Base-by-base conservation (phyloP, 2,797 vertebrate species). In the Anas georgica region DNA sequence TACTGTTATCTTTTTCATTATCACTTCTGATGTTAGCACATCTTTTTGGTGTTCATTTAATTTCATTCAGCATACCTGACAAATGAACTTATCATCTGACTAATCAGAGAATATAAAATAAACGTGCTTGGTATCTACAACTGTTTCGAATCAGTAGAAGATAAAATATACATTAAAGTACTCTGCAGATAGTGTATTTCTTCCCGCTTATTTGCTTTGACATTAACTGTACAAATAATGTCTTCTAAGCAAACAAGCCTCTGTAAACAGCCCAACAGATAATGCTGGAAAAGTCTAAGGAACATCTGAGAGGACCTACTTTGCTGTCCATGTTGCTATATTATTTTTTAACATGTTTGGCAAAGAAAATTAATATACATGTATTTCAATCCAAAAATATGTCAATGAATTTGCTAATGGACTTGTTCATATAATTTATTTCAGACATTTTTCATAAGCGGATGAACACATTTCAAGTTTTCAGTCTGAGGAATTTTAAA, bases 151-250 rank as follows among this genome's bases (percentile, higher is more conserved):
- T 50, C 15, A 67, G 52, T 87, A 86, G 79, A 85, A 81, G 11
- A 88, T 78, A 28, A 91, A 58, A 46, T 73, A 37, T 39, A 76
- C n/a, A 56, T 18, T 75, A 3, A 23, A 67, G 54, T 52, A 79
- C 58, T 80, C 73, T 68, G 73, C 83, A 94, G 79, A 84, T 45
- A 86, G 31, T 70, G 10, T 37, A 77, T 94, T 90, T 96, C 73
- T 88, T 88, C 67, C 39, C 66, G 48, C 13, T 90, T 95, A 91
- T 88, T 83, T 91, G 68, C 31, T 95, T 93, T 95, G 91, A 88
- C 92, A 91, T 92, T 60, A 89, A 22, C 70, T 85, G 54, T 72
- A 78, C 41, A 95, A 95, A 86, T 80, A 95, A 78, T 78, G 41
- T 69, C 76, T 73, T 87, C 64, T 55, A 85, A 93, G 41, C 43